phyloP scores from a whole-genome alignment of 2,113 vertebrate genomes.

The Indri indri region DNA sequence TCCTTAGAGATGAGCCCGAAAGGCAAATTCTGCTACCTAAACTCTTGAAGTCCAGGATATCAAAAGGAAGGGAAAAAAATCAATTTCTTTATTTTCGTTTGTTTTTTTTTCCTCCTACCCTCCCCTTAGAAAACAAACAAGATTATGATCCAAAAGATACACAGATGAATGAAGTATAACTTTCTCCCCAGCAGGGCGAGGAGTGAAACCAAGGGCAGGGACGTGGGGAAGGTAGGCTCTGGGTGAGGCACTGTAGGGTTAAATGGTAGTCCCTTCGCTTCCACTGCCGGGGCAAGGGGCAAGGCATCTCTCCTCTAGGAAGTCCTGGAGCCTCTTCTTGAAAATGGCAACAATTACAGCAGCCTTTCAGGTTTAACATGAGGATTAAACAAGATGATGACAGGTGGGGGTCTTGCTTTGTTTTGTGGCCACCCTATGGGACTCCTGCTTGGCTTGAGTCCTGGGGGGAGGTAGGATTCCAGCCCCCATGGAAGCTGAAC shows the following conservation, averaged over 20 bases:
- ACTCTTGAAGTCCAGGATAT: neutral
- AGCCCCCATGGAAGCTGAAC: neutral
- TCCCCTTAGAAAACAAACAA: neutral
- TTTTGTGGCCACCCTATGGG: neutral
- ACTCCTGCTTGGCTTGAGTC: neutral
- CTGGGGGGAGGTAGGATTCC: neutral
- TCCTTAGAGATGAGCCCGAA: neutral
- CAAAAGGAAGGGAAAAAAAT: neutral
- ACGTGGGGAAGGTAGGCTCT: too few relatives aligned
- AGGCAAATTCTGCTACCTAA: neutral
- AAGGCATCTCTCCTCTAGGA: neutral
- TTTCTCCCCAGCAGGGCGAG: neutral
- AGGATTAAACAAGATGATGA: neutral
- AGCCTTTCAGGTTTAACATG: neutral
- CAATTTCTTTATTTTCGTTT: neutral
- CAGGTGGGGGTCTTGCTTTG: neutral
- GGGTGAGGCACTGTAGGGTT: too few relatives aligned
- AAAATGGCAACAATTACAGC: neutral
- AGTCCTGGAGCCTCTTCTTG: neutral
- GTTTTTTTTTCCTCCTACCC: neutral
- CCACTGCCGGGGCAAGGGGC: neutral
- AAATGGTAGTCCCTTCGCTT: neutral
- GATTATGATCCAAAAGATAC: neutral
- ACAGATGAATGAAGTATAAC: neutral
- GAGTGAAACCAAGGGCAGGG: neutral